A percentile compares a stretch with the other conserved stretches of the same genome.
Conservation (phyloP, 2,113 vertebrate genomes). For the Smithornis capensis region DNA sequence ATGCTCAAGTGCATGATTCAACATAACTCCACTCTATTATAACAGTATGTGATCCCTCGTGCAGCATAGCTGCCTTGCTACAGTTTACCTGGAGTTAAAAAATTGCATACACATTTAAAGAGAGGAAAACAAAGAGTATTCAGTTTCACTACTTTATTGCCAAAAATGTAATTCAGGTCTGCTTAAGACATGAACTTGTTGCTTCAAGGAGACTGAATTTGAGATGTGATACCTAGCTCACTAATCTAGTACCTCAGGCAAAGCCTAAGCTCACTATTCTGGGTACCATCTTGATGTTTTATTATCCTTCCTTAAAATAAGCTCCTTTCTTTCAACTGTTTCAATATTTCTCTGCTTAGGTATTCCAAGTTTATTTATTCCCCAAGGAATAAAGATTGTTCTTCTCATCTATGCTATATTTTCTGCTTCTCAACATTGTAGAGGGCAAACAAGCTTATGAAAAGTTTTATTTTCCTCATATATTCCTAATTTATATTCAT, state of each 20-base stretch:
- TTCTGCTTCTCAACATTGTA: neutral
- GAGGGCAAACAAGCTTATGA: constrained; percentile 14
- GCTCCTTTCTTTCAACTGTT: constrained; percentile 38
- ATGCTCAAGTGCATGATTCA: neutral
- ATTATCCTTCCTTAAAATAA: constrained; percentile 59
- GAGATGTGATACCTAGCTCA: constrained; percentile 22
- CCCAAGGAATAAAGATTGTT: constrained; percentile 25
- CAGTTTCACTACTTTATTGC: neutral
- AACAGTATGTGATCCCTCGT: neutral
- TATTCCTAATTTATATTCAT: constrained; percentile 46
- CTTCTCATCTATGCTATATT: constrained; percentile 5
- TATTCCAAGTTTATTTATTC: constrained; percentile 49
- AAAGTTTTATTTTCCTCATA: constrained; percentile 40
- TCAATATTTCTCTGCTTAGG: constrained; percentile 39
- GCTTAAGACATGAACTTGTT: constrained; percentile 14
- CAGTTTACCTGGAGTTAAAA: neutral
- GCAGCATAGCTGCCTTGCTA: neutral
- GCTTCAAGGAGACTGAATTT: constrained; percentile 34
- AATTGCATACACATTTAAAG: neutral
- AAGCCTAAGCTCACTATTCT: constrained; percentile 48
- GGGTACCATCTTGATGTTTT: constrained; percentile 56
- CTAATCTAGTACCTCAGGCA: constrained; percentile 57
- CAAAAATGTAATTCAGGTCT: neutral
- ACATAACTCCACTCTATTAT: neutral
- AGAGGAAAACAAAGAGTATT: neutral